phyloP scores from a whole-genome alignment of 1,140 invertebrate species.

The Drosophila nebulosa region DNA sequence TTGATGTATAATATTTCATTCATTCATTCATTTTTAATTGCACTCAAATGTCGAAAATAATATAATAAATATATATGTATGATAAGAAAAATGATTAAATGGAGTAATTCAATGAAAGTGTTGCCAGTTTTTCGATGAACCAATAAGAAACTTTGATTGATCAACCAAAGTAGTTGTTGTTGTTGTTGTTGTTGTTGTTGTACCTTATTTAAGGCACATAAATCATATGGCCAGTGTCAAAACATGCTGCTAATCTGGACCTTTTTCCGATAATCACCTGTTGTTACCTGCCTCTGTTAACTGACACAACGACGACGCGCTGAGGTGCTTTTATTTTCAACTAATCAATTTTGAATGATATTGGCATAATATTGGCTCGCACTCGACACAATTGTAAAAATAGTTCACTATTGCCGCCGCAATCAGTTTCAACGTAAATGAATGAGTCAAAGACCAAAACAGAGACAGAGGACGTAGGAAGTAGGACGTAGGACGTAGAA shows the following conservation, averaged over 20 bases:
- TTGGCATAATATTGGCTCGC: conserved; percentile 56
- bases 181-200: conserved; percentile 3
- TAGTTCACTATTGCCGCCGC: background rate
- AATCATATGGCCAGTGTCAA: conserved; percentile 40
- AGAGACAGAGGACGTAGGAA: no score
- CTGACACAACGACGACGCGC: no score
- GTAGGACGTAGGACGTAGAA: no score
- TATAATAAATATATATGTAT: conserved; percentile 6
- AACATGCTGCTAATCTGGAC: conserved; percentile 37
- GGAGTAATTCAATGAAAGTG: conserved; percentile 13
- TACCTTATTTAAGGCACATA: conserved; percentile 30
- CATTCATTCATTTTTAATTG: conserved; percentile 43
- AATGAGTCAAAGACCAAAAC: no score
- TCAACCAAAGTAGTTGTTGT: conserved; percentile 9
- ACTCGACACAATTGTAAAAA: conserved; percentile 14
- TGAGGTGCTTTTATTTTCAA: background rate
- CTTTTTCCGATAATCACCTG: conserved; percentile 41
- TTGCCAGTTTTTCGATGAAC: background rate
- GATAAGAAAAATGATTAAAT: conserved; percentile 30
- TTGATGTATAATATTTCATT: conserved; percentile 1
- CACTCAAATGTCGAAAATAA: conserved; percentile 40
- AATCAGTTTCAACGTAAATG: background rate
- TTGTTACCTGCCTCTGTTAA: background rate
- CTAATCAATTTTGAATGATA: conserved; percentile 51
- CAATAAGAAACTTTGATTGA: conserved; percentile 38